Percentiles rank a stretch among this genome's conserved stretches.
These are phyloP conservation scores for Sebastes fasciatus DNA, from an alignment of 2,113 vertebrate species.

Conservation along the genomic window DNA sequence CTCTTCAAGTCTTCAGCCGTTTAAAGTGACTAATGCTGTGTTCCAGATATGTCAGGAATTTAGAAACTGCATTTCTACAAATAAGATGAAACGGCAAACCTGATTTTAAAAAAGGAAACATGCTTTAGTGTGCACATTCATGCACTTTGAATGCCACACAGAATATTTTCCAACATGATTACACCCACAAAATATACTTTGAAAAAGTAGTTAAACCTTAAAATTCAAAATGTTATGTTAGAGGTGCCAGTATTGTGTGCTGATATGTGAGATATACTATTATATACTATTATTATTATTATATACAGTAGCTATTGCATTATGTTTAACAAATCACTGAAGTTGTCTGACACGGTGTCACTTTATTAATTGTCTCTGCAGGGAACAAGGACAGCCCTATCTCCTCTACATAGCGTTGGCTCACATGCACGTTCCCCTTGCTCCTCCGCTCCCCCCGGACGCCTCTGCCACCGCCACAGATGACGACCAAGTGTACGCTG, in stretches of 20 bases:
- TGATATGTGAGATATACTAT: background rate
- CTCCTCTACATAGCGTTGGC: conserved; percentile 92
- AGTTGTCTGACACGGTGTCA: background rate
- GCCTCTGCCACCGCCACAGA: background rate
- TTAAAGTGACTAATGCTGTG: conserved; percentile 2
- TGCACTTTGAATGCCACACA: background rate
- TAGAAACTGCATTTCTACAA: background rate
- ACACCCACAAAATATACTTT: background rate
- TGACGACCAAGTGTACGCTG: conserved; percentile 74
- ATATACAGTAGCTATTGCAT: background rate
- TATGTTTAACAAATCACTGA: background rate
- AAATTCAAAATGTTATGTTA: background rate
- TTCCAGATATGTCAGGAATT: background rate
- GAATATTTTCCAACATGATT: background rate
- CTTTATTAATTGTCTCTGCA: conserved; percentile 56
- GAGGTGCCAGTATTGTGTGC: background rate
- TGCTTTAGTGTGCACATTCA: background rate
- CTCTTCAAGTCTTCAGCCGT: background rate
- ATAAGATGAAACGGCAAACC: background rate
- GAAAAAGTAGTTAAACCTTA: background rate
- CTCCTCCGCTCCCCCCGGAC: conserved; percentile 74
- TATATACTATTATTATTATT: too few relatives aligned
- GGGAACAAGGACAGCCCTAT: conserved; percentile 85
- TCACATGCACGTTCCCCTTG: conserved; percentile 95
- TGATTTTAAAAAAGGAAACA: background rate